Evolutionary conservation across 1,140 invertebrate genomes (phyloP), one percentile per base, ranked within the genome.

Genomic region (Halyomorpha halys): DNA sequence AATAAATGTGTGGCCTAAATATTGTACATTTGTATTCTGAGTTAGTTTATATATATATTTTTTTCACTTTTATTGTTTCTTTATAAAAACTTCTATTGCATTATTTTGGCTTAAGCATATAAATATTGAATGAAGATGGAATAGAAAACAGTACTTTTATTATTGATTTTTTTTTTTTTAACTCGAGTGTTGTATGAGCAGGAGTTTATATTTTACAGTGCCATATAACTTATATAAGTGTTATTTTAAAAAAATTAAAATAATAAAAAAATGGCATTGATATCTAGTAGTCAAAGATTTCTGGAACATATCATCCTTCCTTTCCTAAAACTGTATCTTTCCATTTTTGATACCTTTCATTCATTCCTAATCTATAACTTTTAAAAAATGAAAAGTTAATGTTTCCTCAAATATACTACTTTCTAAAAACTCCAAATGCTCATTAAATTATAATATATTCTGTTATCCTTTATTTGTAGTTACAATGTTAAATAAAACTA

Each of bases 371-470:
- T 56, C 1, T 30, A 53, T 63, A 62, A 51, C 1, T 18, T 25
- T 2, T 45, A 62, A 23, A 3, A 30, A 53, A 45, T 45, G 49
- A 47, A 45, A 51, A 27, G 39, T 47, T 60, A 51, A 49, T 30
- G 25, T 53, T 53, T 53, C 27, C 27, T 53, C 3, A 56, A 23
- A 3, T 16, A 23, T 23, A 56, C 21, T 56, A 56, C 53, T 27
- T 56, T 56, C 53, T 4, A 23, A 25, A 51, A 30, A 54, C 27
- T 59, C 14, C 53, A 44, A 63, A 60, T 64, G 62, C 66, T 67
- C 62, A 67, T 51, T 54, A 44, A 53, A 56, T 60, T 60, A 30
- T 61, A 64, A 23, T 64, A 44, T 66, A 66, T 62, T 54, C 23
- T 45, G 19, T 62, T 51, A 39, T 67, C 47, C 64, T 30, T 63